Base-by-base conservation (phyloP, 2,888 invertebrate genomes). In the Vesta saturnalis region DNA sequence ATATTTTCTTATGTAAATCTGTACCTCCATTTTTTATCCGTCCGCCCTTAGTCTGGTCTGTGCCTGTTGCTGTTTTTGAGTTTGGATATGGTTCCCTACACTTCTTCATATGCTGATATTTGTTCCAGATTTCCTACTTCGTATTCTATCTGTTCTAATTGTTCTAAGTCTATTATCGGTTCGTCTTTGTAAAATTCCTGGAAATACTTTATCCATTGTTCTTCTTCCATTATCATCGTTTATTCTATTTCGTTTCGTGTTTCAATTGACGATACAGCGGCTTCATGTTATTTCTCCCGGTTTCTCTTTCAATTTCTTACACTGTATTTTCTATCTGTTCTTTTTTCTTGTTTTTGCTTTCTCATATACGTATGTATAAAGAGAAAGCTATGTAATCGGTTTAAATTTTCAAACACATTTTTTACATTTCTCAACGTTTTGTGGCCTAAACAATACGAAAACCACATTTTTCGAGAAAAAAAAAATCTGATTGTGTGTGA, bases 251-350 rank as follows among this genome's bases (percentile, higher is more conserved):
- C 35, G 23, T 57, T 56, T 56, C 22, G 30, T 56, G 23, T 23
- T 56, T 57, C 30, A 57, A 57, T n/a, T 57, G 57, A 23, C 57
- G 23, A 14, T 57, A 57, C 16, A 30, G 15, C 14, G 57, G 57
- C 35, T 19, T 57, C 57, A 23, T 57, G 23, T 30, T 30, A 10
- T 30, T 30, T 30, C 30, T 30, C 30, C n/a, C n/a, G n/a, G n/a
- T n/a, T n/a, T n/a, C n/a, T n/a, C n/a, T n/a, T 30, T 4, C 30
- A 30, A 30, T 30, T 30, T 10, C 30, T 30, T 30, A 5, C 30
- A 30, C 5, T 30, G 30, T 30, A 30, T 30, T 30, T 4, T 30
- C 30, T 30, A 30, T 30, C 30, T 30, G 4, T 10, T 10, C 6
- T 30, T 30, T 30, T n/a, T n/a, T n/a, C n/a, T n/a, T n/a, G n/a